These are phyloP conservation scores for Rhopalosiphum padi DNA, from an alignment of 1,140 invertebrate genomes.

Conservation along the genomic window DNA sequence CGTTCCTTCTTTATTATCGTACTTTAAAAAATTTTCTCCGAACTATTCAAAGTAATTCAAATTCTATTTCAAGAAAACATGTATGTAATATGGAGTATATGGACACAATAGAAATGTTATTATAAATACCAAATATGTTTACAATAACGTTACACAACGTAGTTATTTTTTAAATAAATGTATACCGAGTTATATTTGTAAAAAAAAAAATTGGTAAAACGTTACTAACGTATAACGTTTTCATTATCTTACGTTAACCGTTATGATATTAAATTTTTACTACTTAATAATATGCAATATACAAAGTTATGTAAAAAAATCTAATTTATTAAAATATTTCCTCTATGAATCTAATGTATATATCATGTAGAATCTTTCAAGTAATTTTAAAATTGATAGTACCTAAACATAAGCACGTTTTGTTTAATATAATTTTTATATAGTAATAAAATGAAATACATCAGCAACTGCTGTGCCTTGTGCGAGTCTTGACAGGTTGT, in stretches of 20 bases:
- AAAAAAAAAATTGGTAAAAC: background rate
- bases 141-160: background rate
- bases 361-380: background rate
- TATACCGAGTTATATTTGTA: background rate
- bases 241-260: background rate
- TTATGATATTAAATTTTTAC: background rate
- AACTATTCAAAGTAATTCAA: background rate
- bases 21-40: background rate
- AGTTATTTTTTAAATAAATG: background rate
- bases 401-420: background rate
- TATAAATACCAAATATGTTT: slow-evolving; percentile 13
- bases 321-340: background rate
- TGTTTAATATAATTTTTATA: background rate
- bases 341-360: background rate
- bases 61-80: background rate
- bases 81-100: background rate
- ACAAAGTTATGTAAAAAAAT: background rate
- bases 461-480: background rate
- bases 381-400: background rate
- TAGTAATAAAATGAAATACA: background rate
- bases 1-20: background rate
- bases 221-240: background rate
- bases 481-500: background rate
- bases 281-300: background rate
- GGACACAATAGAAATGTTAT: background rate